Evolutionary conservation across 23 tunicate genomes (phyloP).

Genomic region (Styela clava): DNA sequence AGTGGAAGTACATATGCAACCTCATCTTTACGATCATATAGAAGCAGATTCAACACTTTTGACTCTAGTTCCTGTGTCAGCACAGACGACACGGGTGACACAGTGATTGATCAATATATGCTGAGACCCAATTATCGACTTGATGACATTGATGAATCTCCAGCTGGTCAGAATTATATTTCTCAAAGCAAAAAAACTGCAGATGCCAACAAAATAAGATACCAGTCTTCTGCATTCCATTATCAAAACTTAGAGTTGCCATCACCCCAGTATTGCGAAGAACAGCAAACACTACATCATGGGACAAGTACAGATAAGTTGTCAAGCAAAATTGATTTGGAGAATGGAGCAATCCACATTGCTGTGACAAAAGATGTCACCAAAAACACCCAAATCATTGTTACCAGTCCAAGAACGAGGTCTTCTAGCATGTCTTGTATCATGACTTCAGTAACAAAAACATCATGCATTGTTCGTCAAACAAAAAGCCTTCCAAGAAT

Average conservation of each 20-base stretch:
- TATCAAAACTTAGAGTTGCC: slow-evolving; percentile 8
- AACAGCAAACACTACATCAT: neutral
- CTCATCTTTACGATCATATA: neutral
- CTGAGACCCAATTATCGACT: neutral
- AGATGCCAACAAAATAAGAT: neutral
- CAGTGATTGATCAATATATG: slow-evolving; percentile 5
- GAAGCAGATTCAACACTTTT: slow-evolving; percentile 10
- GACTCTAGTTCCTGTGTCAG: slow-evolving; percentile 14
- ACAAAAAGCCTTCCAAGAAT: slow-evolving; percentile 1
- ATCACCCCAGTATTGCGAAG: neutral
- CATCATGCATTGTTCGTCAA: neutral
- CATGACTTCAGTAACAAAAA: neutral
- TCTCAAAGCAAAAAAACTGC: neutral
- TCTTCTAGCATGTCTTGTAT: slow-evolving; percentile 8
- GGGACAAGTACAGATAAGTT: neutral
- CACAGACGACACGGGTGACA: slow-evolving; percentile 13
- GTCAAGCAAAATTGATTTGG: neutral
- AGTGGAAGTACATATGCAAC: slow-evolving; percentile 14
- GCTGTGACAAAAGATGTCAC: neutral
- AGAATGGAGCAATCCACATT: neutral
- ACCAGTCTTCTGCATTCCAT: slow-evolving; percentile 4
- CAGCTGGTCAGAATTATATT: neutral
- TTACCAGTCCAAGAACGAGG: neutral
- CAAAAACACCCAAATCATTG: neutral
- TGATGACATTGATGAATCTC: neutral